These are phyloP conservation scores for Rhombomys opimus DNA, from an alignment of 2,113 vertebrate species.

Conservation along the genomic window DNA sequence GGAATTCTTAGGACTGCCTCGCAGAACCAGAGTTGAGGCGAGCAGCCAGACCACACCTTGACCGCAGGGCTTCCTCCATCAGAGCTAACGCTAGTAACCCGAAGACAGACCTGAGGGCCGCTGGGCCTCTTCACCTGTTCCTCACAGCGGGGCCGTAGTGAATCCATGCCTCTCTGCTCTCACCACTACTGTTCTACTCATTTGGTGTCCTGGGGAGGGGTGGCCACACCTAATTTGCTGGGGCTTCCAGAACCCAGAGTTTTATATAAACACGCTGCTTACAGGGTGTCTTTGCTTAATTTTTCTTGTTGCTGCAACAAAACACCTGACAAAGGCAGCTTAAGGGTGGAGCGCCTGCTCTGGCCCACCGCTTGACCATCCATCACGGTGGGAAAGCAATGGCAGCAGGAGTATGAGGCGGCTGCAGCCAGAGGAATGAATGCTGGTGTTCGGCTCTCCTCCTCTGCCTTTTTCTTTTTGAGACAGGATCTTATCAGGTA, in stretches of 20 bases:
- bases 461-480: neutral
- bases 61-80: neutral
- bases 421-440: neutral
- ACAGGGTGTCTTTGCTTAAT: neutral
- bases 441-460: neutral
- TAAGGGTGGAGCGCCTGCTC: neutral
- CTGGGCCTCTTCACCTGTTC: neutral
- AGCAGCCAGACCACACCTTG: neutral
- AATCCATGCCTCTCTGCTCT: neutral
- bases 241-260: neutral
- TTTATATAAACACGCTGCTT: neutral
- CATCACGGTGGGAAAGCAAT: neutral
- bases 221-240: neutral
- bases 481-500: neutral
- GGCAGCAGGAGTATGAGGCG: neutral
- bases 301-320: neutral
- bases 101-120: neutral
- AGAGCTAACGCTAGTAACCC: neutral
- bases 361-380: neutral
- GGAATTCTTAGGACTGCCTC: neutral
- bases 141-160: too few species aligned
- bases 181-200: neutral
- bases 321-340: neutral
- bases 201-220: neutral
- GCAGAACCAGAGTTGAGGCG: neutral